phyloP scores from a whole-genome alignment of 2,797 vertebrate genomes.

The Euthynnus affinis region DNA sequence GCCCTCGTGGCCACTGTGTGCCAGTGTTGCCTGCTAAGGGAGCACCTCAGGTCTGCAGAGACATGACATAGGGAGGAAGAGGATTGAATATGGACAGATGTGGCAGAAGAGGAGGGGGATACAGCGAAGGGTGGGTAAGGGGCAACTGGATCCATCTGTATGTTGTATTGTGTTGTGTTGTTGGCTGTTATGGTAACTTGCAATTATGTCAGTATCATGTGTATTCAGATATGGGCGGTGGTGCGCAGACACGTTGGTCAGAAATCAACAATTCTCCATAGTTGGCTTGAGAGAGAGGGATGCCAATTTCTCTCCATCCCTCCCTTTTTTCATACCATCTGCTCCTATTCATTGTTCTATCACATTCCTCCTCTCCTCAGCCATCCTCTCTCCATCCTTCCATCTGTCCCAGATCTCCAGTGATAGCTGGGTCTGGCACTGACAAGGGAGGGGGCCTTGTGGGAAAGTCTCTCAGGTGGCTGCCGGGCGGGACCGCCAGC shows the following conservation, averaged over 20 bases:
- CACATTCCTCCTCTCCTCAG: conserved; percentile 51
- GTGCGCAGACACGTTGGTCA: conserved; percentile 47
- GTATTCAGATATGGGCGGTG: conserved; percentile 64
- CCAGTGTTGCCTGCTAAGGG: conserved; percentile 68
- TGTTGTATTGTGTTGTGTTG: conserved; percentile 59
- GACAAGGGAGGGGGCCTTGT: conserved; percentile 61
- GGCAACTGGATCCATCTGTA: conserved; percentile 52
- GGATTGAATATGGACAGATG: conserved; percentile 51
- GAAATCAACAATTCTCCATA: conserved; percentile 66
- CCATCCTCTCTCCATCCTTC: conserved; percentile 53
- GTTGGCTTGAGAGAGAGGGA: conserved; percentile 25
- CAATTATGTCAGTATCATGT: conserved; percentile 50
- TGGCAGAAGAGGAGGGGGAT: conserved; percentile 31
- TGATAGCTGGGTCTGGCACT: conserved; percentile 61
- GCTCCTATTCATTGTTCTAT: conserved; percentile 60
- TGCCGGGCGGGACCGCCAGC: conserved; percentile 57
- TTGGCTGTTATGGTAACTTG: conserved; percentile 66
- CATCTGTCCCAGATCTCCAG: conserved; percentile 73
- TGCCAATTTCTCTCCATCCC: conserved; percentile 41
- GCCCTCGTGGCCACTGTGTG: conserved; percentile 67
- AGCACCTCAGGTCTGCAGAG: conserved; percentile 19
- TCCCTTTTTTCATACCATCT: conserved; percentile 62
- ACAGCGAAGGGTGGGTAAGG: conserved; percentile 23
- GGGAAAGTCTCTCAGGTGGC: conserved; percentile 81
- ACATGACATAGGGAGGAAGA: conserved; percentile 3